Base-by-base conservation (phyloP, 2,888 invertebrate species). In the Pherbina coryleti region DNA sequence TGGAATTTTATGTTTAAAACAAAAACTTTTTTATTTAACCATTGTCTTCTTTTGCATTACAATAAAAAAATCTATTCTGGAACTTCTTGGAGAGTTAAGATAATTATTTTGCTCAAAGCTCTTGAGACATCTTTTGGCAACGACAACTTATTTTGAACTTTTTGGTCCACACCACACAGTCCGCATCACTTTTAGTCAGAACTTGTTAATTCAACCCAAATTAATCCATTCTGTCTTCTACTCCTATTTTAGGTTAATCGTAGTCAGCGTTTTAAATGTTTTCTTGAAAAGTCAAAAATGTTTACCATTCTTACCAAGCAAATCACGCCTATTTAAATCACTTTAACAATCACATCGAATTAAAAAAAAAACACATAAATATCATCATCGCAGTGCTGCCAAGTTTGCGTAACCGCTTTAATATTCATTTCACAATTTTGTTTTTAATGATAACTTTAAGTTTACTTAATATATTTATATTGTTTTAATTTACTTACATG, bases 221-320 rank as follows among this genome's bases (percentile, higher is more conserved):
- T 19, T 71, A 55, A 71, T 34, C 34, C 5, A 31, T 19, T 31
- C 17, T 70, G 34, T 34, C n/a, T 62, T 60, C 25, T 60, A 19
- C 60, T 60, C 60, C 44, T 60, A 73, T 62, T 73, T 73, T 73
- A 73, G 73, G 73, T 73, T 73, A 73, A 25, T 60, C 19, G 14
- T 44, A 44, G 57, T 70, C 70, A 70, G 17, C 70, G 51, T 25
- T 70, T 53, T 44, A 22, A 67, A 51, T 70, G 25, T 70, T 34
- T 62, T 62, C 31, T 66, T 37, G 17, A 17, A 34, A 37, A 66
- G n/a, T 34, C 34, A 66, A 66, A 55, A 22, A 9, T 55, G 2
- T 19, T 22, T 55, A 22, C 22, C 55, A 22, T 19, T 19, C 7
- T 19, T 9, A 19, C 9, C 19, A 8, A 22, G n/a, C 19, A 57